Evolutionary conservation across 2,888 invertebrate species (phyloP), one percentile per base, ranked within the genome.

Genomic region (Drosophila meridionalis): DNA sequence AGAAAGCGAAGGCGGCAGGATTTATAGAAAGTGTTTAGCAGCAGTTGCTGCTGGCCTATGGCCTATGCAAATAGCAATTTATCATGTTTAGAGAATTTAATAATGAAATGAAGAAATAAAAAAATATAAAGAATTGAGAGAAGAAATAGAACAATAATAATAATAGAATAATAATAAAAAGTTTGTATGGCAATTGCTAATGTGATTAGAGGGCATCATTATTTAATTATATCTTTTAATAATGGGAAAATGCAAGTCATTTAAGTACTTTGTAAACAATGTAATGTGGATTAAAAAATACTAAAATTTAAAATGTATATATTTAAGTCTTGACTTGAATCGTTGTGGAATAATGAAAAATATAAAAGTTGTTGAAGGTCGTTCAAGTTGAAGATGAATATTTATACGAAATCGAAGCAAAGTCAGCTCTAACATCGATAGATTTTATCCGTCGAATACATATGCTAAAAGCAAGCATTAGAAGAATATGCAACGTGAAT

Each of bases 21-120:
- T 28, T 48, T 20, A 42, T 62, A 65, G 70, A 80, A 73, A 83
- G 87, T 78, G 81, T 78, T 75, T 32, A 71, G 36, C 69, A 67
- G 62, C 61, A 69, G 63, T 45, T 26, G 48, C 78, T 38, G 61
- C 64, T 32, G 65, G 20, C 20, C 53, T 26, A 61, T 28, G 36
- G 45, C 38, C 53, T 76, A 62, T 70, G 66, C 61, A 80, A 77
- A 78, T 64, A 80, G 60, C 69, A 64, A 83, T 83, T 62, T 77
- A 77, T 69, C 56, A 67, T 68, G 64, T 64, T 47, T 4, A 11
- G 7, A 38, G 36, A 26, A 28, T 12, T 20, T 2, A 40, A 48
- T 48, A 47, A 12, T 6, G 4, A 30, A 30, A 12, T 12, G 9
- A 59, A 28, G 32, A 9, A 45, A 26, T 8, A 2, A 4, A 11